Base-by-base conservation (phyloP, 2,797 vertebrate species). In the Bufotes viridis region DNA sequence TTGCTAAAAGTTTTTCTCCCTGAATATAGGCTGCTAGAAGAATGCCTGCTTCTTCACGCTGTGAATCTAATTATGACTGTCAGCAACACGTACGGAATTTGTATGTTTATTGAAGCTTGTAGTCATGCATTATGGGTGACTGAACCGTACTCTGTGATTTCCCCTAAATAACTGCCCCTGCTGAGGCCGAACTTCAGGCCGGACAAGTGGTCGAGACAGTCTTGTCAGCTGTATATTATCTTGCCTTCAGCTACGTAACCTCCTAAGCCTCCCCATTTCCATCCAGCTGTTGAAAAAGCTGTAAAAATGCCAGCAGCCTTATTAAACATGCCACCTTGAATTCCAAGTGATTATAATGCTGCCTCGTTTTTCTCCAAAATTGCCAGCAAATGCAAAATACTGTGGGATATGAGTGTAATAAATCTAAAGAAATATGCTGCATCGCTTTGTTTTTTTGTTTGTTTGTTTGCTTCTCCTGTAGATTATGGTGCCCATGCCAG, bases 361-460 rank as follows among this genome's bases (percentile, higher is more conserved):
- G 78, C 18, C 51, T 80, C 72, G 74, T 75, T 70, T 78, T 76
- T 24, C 20, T 24, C 22, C 72, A 76, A 82, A 80, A 82, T 86
- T 82, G 74, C 84, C 84, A 79, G 61, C 84, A 89, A 82, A 86
- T 86, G 84, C 84, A 89, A 84, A 86, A 89, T 78, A 89, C 79
- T 49, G 72, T 49, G 20, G 58, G 84, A 86, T 89, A 89, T 83
- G 84, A 86, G 80, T 53, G 18, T 12, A 61, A 86, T 86, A 86
- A 82, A 86, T 89, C 84, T 86, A 8, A 29, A 49, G 69, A 86
- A 82, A 86, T 86, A 18, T 83, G 72, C 80, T 83, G 84, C 80
- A 55, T 78, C 51, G 72, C 12, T 89, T 63, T 42, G 42, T 72
- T 72, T 1, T 26, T 83, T n/a, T 42, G 86, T 63, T 72, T 72